These are phyloP conservation scores for Drosophila funebris DNA, from an alignment of 1,140 invertebrate species.

Conservation along the genomic window DNA sequence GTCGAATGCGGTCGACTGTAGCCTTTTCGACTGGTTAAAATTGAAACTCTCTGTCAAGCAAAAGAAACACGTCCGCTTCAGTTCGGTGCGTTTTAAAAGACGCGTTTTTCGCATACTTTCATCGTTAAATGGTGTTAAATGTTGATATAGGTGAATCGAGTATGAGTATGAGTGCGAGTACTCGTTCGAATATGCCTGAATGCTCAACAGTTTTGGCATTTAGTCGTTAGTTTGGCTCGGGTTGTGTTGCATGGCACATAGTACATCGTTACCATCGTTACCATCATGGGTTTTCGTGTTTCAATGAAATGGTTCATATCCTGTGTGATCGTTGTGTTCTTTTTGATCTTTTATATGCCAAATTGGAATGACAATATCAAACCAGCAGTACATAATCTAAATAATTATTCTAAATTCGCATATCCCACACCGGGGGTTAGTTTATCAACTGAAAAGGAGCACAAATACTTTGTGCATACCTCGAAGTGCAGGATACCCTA, in stretches of 20 bases:
- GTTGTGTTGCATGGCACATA: not conserved
- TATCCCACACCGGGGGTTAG: not conserved
- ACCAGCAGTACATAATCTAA: not conserved
- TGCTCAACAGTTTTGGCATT: not conserved
- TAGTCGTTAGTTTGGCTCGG: conserved; percentile 6
- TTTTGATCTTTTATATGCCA: not conserved
- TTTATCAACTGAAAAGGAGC: not conserved
- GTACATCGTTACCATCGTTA: too few species aligned
- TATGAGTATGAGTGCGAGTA: not conserved
- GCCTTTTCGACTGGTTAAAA: too few species aligned
- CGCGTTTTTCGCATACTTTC: too few species aligned
- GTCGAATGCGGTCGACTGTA: too few species aligned
- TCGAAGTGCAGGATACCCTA: conserved; percentile 46
- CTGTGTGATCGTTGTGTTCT: not conserved
- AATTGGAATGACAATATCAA: not conserved
- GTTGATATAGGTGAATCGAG: not conserved
- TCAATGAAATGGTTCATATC: not conserved
- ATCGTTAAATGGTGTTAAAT: not conserved
- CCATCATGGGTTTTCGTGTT: conserved; percentile 1
- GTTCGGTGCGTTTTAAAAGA: not conserved
- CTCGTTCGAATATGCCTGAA: not conserved
- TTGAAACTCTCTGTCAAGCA: not conserved
- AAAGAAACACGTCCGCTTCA: not conserved
- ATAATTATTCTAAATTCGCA: not conserved
- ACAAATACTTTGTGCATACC: conserved; percentile 39